phyloP scores from a whole-genome alignment of 2,797 vertebrate genomes.

The Gouania willdenowi region DNA sequence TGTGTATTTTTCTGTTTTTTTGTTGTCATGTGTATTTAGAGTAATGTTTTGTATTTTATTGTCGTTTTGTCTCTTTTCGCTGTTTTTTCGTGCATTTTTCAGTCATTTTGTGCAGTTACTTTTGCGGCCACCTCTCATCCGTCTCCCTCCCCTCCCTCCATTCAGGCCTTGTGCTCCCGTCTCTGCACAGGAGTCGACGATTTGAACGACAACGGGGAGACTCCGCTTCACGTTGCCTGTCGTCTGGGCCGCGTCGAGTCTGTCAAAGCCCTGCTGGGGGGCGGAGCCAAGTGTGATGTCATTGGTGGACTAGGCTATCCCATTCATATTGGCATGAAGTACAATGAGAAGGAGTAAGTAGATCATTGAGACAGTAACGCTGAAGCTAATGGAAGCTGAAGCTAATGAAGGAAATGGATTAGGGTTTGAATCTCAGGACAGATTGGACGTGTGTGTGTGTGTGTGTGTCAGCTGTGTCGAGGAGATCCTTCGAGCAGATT shows the following conservation, averaged over 20 bases:
- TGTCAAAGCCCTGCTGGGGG: conserved; percentile 82
- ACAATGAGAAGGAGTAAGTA: conserved; percentile 84
- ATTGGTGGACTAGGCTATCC: conserved; percentile 79
- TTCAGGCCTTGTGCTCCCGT: conserved; percentile 82
- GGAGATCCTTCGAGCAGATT: conserved; percentile 80
- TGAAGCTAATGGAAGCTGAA: no score
- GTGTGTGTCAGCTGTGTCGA: conserved; percentile 81
- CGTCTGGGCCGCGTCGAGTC: conserved; percentile 86
- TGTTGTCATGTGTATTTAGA: no score
- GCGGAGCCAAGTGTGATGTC: conserved; percentile 78
- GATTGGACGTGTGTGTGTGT: background rate
- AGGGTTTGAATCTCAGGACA: no score
- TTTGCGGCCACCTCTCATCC: no score
- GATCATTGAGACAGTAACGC: no score
- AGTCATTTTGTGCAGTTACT: no score
- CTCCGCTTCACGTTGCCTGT: conserved; percentile 90
- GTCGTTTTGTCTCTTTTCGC: no score
- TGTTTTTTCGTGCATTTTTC: no score
- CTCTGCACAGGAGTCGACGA: conserved; percentile 82
- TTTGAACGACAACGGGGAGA: conserved; percentile 79
- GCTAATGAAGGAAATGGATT: no score
- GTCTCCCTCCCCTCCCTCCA: background rate
- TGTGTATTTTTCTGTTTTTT: no score
- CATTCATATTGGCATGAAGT: conserved; percentile 89
- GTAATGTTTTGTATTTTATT: background rate